phyloP scores from a whole-genome alignment of 2,888 invertebrate species.

The Leptopilina drosophilae region DNA sequence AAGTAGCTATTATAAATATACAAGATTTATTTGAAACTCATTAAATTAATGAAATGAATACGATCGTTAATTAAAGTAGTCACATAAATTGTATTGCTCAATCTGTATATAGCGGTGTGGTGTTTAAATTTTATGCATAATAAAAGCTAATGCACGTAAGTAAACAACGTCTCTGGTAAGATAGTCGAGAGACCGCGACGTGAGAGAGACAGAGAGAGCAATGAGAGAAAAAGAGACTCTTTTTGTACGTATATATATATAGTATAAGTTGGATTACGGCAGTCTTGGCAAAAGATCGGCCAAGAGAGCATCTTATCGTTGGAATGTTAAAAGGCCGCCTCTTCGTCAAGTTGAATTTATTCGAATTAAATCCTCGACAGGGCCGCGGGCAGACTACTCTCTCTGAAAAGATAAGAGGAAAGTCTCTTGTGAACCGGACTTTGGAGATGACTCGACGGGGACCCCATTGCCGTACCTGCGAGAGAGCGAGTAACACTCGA shows the following conservation, averaged over 20 bases:
- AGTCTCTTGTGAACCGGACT: slow-evolving; percentile 51
- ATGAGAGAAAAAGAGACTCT: not conserved
- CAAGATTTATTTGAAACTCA: slow-evolving; percentile 1
- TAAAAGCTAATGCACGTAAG: slow-evolving; percentile 41
- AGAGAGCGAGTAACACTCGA: slow-evolving; percentile 55
- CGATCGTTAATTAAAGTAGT: slow-evolving; percentile 36
- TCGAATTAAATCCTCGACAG: slow-evolving; percentile 74
- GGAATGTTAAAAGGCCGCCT: slow-evolving; percentile 76
- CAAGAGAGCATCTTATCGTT: slow-evolving; percentile 68
- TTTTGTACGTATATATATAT: not conserved
- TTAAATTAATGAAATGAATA: slow-evolving; percentile 30
- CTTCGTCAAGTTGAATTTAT: slow-evolving; percentile 76
- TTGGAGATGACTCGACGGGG: slow-evolving; percentile 44
- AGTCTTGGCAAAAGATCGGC: slow-evolving; percentile 43
- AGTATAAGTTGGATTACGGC: slow-evolving; percentile 23
- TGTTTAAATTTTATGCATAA: slow-evolving; percentile 41
- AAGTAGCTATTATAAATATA: slow-evolving; percentile 9
- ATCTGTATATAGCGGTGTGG: slow-evolving; percentile 22
- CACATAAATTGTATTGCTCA: slow-evolving; percentile 37
- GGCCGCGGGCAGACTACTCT: slow-evolving; percentile 63
- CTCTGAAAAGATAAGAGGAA: slow-evolving; percentile 65
- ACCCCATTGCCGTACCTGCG: slow-evolving; percentile 59
- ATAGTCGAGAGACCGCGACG: slow-evolving; percentile 47
- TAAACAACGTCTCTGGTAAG: slow-evolving; percentile 44
- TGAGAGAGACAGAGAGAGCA: slow-evolving; percentile 41